These are phyloP conservation scores for Syritta pipiens DNA, from an alignment of 2,888 invertebrate genomes.

Conservation along the genomic window DNA sequence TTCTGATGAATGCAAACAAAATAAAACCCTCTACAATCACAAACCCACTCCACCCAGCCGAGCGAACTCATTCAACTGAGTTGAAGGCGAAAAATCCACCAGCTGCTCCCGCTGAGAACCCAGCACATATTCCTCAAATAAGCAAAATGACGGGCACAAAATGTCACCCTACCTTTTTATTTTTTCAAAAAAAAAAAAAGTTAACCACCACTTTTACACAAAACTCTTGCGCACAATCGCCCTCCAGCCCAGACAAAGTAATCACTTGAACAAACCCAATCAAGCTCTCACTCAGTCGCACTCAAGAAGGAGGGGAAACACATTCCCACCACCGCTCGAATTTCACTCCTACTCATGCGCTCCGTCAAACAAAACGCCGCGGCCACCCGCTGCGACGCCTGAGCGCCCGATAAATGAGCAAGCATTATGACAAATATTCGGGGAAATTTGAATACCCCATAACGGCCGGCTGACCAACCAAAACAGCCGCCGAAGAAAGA, in stretches of 20 bases:
- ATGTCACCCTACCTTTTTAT: slow-evolving; percentile 71
- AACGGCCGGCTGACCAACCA: slow-evolving; percentile 35
- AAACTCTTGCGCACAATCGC: neutral
- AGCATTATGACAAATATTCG: slow-evolving; percentile 76
- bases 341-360: slow-evolving; percentile 50
- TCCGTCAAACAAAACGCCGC: neutral
- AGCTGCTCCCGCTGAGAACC: slow-evolving; percentile 72
- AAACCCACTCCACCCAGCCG: too few relatives aligned
- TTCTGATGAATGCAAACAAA: too few relatives aligned
- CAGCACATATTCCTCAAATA: slow-evolving; percentile 76
- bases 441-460: slow-evolving; percentile 69
- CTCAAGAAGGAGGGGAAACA: slow-evolving; percentile 42
- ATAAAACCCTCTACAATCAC: too few relatives aligned
- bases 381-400: slow-evolving; percentile 63
- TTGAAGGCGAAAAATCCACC: neutral
- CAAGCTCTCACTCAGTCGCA: slow-evolving; percentile 33
- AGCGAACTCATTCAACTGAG: too few relatives aligned
- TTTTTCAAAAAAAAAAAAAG: neutral
- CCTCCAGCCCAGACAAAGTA: neutral
- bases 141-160: slow-evolving; percentile 79
- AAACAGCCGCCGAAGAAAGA: slow-evolving; percentile 18
- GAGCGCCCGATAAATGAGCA: slow-evolving; percentile 77
- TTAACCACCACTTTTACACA: slow-evolving; percentile 9
- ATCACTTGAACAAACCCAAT: neutral
- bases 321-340: slow-evolving; percentile 5